These are phyloP conservation scores for Eubasilissa regina DNA, from an alignment of 1,140 invertebrate species.

Conservation along the genomic window DNA sequence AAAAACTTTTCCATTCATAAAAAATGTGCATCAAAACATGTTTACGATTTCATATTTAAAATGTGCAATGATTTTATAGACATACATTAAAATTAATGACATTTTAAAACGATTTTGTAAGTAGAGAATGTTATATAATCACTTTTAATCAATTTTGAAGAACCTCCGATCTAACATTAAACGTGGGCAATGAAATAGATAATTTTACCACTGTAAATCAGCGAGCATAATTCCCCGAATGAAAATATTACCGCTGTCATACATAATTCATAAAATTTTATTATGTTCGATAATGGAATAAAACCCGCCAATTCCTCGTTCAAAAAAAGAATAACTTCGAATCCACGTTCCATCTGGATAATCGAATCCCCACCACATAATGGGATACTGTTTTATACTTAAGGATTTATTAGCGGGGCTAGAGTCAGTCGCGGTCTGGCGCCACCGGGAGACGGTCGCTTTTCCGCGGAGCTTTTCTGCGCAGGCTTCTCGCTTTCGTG, in stretches of 20 bases:
- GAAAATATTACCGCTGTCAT: neutral
- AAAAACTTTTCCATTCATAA: no score
- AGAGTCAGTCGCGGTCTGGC: slow-evolving; percentile 31
- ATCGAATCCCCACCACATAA: slow-evolving; percentile 33
- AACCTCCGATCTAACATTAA: neutral
- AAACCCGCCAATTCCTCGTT: slow-evolving; percentile 5
- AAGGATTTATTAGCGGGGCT: slow-evolving; percentile 23
- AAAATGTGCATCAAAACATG: no score
- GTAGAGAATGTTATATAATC: no score
- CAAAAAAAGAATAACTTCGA: slow-evolving; percentile 21
- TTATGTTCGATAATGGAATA: slow-evolving; percentile 22
- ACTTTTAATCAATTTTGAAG: no score
- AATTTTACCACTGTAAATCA: slow-evolving; percentile 5
- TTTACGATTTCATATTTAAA: no score
- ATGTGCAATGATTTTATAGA: no score
- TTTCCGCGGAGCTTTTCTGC: neutral
- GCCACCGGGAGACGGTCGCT: slow-evolving; percentile 9
- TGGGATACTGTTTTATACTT: slow-evolving; percentile 26
- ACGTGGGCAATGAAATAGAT: neutral
- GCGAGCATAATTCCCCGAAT: neutral
- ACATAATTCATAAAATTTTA: slow-evolving; percentile 15
- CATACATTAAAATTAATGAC: no score
- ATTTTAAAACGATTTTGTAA: no score
- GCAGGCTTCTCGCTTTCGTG: neutral
- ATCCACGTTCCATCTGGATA: slow-evolving; percentile 30